phyloP scores from a whole-genome alignment of 1,140 invertebrate genomes.

The Stegodyphus mimosarum region DNA sequence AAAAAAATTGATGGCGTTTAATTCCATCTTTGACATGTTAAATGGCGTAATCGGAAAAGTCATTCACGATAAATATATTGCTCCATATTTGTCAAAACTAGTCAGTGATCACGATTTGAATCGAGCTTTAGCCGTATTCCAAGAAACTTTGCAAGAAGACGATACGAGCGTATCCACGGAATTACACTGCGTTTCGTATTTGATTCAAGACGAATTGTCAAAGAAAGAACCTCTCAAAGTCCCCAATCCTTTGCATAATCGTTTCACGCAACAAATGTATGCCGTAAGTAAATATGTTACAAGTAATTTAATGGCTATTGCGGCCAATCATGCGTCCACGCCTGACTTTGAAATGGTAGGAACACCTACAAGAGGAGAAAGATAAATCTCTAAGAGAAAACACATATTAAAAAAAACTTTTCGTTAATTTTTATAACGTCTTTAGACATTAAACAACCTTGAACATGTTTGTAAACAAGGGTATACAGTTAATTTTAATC shows the following conservation, averaged over 20 bases:
- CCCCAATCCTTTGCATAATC: background rate
- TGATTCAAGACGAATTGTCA: background rate
- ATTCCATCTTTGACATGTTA: background rate
- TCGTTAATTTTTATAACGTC: too few species aligned
- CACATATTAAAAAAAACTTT: too few species aligned
- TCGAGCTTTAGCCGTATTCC: background rate
- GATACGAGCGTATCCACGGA: background rate
- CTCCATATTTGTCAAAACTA: background rate
- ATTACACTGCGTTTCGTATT: background rate
- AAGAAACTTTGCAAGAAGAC: background rate
- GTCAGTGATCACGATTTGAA: background rate
- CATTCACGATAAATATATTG: background rate
- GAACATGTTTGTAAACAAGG: too few species aligned
- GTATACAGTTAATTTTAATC: too few species aligned
- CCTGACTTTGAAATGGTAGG: too few species aligned
- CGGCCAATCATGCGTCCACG: background rate
- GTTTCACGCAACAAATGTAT: background rate
- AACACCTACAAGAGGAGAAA: too few species aligned
- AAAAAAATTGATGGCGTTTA: background rate
- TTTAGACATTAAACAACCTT: too few species aligned
- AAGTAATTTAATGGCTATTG: background rate
- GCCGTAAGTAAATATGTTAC: constrained; percentile 5
- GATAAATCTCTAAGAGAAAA: too few species aligned
- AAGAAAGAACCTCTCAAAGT: background rate
- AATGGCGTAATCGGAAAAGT: background rate